Evolutionary conservation across 1,140 invertebrate genomes (phyloP).

Genomic region (Ceratosolen solmsi): DNA sequence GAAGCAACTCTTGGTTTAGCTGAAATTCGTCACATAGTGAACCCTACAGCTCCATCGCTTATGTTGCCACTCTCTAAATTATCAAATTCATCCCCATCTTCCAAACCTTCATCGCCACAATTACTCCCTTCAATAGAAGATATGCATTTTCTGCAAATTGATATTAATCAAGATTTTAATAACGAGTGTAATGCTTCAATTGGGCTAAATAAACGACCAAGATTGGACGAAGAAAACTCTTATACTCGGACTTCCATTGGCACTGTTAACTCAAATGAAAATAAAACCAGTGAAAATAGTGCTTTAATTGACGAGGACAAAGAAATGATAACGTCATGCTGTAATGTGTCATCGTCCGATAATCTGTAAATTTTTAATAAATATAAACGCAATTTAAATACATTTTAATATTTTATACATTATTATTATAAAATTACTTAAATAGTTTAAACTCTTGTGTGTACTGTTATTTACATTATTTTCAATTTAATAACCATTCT

Average conservation of each 20-base stretch:
- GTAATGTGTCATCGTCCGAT: too few relatives aligned
- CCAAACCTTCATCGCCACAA: not conserved
- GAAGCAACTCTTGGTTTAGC: constrained; percentile 41
- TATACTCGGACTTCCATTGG: not conserved
- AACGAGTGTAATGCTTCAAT: not conserved
- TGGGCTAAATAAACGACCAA: not conserved
- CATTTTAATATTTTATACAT: too few relatives aligned
- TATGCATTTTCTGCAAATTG: not conserved
- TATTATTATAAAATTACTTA: too few relatives aligned
- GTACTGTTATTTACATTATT: too few relatives aligned
- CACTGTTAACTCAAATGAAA: not conserved
- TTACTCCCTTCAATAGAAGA: not conserved
- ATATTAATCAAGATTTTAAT: not conserved
- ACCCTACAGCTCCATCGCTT: constrained; percentile 25
- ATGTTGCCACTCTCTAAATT: not conserved
- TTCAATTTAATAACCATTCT: too few relatives aligned
- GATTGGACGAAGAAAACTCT: constrained; percentile 17
- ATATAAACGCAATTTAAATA: too few relatives aligned
- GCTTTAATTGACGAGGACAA: not conserved
- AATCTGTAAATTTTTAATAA: too few relatives aligned
- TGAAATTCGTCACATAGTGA: constrained; percentile 17
- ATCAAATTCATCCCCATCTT: not conserved
- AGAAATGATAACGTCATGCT: not conserved
- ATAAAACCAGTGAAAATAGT: constrained; percentile 4
- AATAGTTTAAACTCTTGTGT: too few relatives aligned